Conservation (phyloP, 2,888 invertebrate genomes). For the Calameuta filiformis region DNA sequence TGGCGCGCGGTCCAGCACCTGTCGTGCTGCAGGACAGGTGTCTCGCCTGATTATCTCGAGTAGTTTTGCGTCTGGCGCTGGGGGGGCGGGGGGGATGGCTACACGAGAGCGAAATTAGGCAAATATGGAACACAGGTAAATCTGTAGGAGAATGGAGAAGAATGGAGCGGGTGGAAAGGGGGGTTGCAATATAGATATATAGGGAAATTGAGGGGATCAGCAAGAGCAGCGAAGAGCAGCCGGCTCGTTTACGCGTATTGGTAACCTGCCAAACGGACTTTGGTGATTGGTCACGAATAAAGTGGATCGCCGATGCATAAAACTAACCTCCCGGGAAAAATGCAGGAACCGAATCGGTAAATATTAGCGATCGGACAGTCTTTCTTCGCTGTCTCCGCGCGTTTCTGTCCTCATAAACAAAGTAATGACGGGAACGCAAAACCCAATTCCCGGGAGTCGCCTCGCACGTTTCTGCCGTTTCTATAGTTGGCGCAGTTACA, state of each 20-base stretch:
- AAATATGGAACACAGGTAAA: too few relatives aligned
- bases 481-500: not conserved
- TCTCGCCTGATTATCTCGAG: too few relatives aligned
- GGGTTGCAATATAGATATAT: too few relatives aligned
- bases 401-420: constrained; percentile 56
- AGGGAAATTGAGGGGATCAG: too few relatives aligned
- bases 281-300: constrained; percentile 37
- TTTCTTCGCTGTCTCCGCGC: constrained; percentile 51
- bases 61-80: too few relatives aligned
- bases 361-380: constrained; percentile 30
- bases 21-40: too few relatives aligned
- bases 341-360: not conserved
- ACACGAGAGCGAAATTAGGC: too few relatives aligned
- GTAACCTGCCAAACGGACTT: not conserved
- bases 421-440: constrained; percentile 52
- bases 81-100: too few relatives aligned
- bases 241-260: not conserved
- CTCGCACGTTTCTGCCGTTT: not conserved
- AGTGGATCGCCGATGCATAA: constrained; percentile 42
- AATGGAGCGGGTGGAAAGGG: too few relatives aligned
- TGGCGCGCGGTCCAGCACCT: too few relatives aligned
- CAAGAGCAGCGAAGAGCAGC: too few relatives aligned
- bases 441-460: constrained; percentile 38
- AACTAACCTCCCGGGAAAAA: constrained; percentile 17
- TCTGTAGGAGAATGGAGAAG: too few relatives aligned